Percentiles rank a stretch among this genome's conserved stretches.
Evolutionary conservation across 2,797 vertebrate genomes (phyloP).

Genomic region (Sphenopsis melanotis): DNA sequence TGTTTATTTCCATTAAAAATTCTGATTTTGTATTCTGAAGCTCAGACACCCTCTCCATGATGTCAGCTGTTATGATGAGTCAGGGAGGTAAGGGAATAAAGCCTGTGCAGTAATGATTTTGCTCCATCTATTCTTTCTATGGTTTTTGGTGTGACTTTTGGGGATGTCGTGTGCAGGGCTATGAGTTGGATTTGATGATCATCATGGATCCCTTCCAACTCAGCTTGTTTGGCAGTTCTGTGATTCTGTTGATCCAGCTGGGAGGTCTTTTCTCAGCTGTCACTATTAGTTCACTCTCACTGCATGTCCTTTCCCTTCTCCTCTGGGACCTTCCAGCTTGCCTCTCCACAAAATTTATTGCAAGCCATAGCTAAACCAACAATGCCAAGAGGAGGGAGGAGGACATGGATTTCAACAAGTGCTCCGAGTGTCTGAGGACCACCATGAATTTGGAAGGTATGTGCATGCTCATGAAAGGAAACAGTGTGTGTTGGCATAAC

Average conservation of each 20-base stretch:
- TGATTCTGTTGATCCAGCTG: not conserved
- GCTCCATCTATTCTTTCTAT: not conserved
- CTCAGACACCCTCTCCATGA: not conserved
- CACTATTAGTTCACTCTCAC: not conserved
- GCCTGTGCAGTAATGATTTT: not conserved
- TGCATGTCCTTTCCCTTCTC: not conserved
- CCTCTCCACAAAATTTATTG: not conserved
- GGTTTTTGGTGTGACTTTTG: not conserved
- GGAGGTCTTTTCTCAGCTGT: not conserved
- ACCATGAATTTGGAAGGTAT: not conserved
- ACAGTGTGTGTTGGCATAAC: not conserved
- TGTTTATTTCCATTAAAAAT: not conserved
- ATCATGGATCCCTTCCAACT: accelerated
- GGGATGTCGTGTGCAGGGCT: accelerated
- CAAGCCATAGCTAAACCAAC: not conserved
- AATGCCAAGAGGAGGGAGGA: not conserved
- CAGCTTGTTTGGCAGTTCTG: not conserved
- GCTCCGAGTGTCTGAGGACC: not conserved
- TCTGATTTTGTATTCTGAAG: not conserved
- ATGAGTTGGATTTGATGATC: accelerated
- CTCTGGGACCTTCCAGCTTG: not conserved
- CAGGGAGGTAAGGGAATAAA: not conserved
- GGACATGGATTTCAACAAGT: not conserved
- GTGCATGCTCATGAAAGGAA: not conserved
- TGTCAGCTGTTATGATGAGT: not conserved